Evolutionary conservation across 2,797 vertebrate species (phyloP), one percentile per base, ranked within the genome.

Genomic region (Pygocentrus nattereri): DNA sequence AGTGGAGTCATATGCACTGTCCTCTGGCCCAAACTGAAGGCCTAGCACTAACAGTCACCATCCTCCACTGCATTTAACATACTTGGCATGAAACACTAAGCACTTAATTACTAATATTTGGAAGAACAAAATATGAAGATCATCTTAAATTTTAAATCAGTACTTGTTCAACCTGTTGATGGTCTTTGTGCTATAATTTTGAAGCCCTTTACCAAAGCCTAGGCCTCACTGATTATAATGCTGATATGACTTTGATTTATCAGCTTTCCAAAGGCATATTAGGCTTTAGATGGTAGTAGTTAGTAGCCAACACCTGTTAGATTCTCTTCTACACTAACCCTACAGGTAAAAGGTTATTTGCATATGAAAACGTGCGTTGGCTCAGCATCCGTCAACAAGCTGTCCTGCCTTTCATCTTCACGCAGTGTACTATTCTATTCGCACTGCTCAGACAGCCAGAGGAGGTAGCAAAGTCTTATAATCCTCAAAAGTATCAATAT

Each of bases 361-460:
- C 69, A 67, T 80, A 74, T 30, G 30, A 64, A 80, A 80, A 41
- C 21, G 19, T 52, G 49, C 3, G 16, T 74, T 80, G 56, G 25
- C 78, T n/a, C 59, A 31, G 19, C 47, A 74, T 21, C 72, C n/a
- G 18, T 6, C 49, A 56, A 15, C 70, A n/a, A 54, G 8, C 21
- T 31, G 47, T 52, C 25, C 5, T 6, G 31, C 5, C 38, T n/a
- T 69, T 61, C 41, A 75, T 68, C 38, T 31, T 30, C 21, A n/a
- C 23, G 31, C 62, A 49, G 38, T n/a, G 15, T 68, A 68, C 50
- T 25, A 21, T 50, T 47, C 50, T 52, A 31, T 18, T 50, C 30
- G 25, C 23, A 13, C 21, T 13, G n/a, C 23, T 54, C 15, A 30
- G 25, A 54, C 47, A 30, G 18, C 27, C 52, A 23, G 69, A 13